Percentiles rank a stretch among this genome's conserved stretches.
These are phyloP conservation scores for Hypena proboscidalis DNA, from an alignment of 2,888 invertebrate species.

Conservation along the genomic window DNA sequence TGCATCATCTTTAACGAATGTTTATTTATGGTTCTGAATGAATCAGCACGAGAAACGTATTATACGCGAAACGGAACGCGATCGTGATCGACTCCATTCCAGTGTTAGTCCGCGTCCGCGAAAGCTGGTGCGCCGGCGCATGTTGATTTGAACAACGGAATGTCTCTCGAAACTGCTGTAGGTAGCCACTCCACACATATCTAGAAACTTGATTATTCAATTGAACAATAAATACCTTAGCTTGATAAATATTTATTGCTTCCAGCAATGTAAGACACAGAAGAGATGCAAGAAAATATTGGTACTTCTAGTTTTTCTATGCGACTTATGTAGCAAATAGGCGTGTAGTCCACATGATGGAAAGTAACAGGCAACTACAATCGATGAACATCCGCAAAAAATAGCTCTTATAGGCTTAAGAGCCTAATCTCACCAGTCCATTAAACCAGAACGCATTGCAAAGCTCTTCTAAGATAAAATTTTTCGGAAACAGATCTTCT, in stretches of 20 bases:
- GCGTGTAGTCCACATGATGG: too few relatives aligned
- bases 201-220: constrained; percentile 33
- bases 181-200: constrained; percentile 34
- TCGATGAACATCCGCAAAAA: too few relatives aligned
- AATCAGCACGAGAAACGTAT: constrained; percentile 55
- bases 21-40: constrained; percentile 53
- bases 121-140: constrained; percentile 65
- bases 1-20: constrained; percentile 47
- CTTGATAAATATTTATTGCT: constrained; percentile 29
- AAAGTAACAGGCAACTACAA: too few relatives aligned
- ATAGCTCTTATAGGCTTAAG: too few relatives aligned
- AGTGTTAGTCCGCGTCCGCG: constrained; percentile 56
- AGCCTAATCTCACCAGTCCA: too few relatives aligned
- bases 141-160: constrained; percentile 65
- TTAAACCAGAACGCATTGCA: too few relatives aligned
- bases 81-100: constrained; percentile 63
- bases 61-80: constrained; percentile 54
- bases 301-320: too few relatives aligned
- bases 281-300: constrained; percentile 3
- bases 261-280: constrained; percentile 4
- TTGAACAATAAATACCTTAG: constrained; percentile 29
- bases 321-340: too few relatives aligned
- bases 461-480: too few relatives aligned
- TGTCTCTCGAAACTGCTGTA: constrained; percentile 48
- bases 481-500: too few relatives aligned